phyloP scores from a whole-genome alignment of 2,888 invertebrate species.

The Oxycera nigricornis region DNA sequence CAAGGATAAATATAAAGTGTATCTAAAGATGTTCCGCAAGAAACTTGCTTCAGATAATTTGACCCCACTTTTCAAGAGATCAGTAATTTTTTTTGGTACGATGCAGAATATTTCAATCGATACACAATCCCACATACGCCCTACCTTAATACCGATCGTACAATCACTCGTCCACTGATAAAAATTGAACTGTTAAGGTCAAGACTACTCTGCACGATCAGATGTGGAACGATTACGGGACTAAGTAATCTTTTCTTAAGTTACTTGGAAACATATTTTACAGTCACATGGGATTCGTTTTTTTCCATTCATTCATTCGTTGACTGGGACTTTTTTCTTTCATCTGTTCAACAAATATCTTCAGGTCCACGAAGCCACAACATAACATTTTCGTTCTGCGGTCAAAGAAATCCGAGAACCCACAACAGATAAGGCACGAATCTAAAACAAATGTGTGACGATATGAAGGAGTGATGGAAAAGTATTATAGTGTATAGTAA shows the following conservation, averaged over 20 bases:
- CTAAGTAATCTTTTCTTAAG: not conserved
- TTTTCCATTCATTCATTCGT: not conserved
- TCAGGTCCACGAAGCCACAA: not conserved
- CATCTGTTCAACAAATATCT: not conserved
- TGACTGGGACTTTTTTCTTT: not conserved
- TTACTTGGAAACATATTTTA: not conserved
- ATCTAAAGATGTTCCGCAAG: too few relatives aligned
- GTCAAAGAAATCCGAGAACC: conserved; percentile 27
- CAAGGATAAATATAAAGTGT: too few relatives aligned
- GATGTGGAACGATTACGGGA: not conserved
- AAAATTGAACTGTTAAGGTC: conserved; percentile 23
- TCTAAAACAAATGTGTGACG: not conserved
- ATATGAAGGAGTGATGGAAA: not conserved
- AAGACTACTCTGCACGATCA: not conserved
- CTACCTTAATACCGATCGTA: not conserved
- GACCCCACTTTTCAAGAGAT: too few relatives aligned
- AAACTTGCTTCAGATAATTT: too few relatives aligned
- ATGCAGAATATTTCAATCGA: not conserved
- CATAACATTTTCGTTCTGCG: conserved; percentile 14
- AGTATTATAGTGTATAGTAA: conserved; percentile 8
- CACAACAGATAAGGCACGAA: conserved; percentile 24
- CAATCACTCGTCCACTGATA: not conserved
- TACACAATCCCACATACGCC: not conserved
- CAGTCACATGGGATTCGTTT: not conserved
- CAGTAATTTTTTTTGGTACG: too few relatives aligned